Base-by-base conservation (phyloP, 1,140 invertebrate genomes). In the Asobara japonica region DNA sequence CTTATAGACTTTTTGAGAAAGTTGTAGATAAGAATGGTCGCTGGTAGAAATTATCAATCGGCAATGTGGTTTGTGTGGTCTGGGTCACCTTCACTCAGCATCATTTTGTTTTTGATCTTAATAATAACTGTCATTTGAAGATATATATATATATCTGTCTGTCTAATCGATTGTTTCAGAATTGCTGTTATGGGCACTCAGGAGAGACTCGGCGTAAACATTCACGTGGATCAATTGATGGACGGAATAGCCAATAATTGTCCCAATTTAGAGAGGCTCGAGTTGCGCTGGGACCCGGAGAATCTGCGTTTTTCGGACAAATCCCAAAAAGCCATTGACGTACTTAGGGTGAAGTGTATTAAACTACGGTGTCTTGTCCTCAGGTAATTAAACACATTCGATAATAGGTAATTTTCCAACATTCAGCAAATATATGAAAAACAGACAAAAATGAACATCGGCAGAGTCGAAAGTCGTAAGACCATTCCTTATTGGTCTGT, bases 281-380 rank as follows among this genome's bases (percentile, higher is more conserved):
- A 99, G 83, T 89, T 99, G 18, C 89, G 97, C 76, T 99, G 98
- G 98, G 98, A 99, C 86, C 97, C 98, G 0, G 97, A 98, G 76
- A 99, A 98, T 79, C 90, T 99, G 5, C 90, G 98, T 60, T 99
- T 99, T 87, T 99, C 97, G 27, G 98, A 99, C 85, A 99, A 99
- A 87, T 98, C 97, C 83, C 98, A 98, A 84, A 99, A 99, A 85
- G 95, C 95, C 1, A 96, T 97, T 74, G 96, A 98, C 84, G 93
- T 96, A 33, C 86, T 97, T 45, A 90, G 96, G 36, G 95, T 98
- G 0, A 96, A 96, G 76, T 97, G 96, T 78, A 87, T 96, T 0
- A 95, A 96, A 83, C 87, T 97, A 13, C 91, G 91, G 51, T 96
- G 94, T 82, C 89, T 97, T 41, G 92, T 94, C 5, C 88, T 97